Evolutionary conservation across 2,113 vertebrate species (phyloP).

Genomic region (Paraplagusia blochii): DNA sequence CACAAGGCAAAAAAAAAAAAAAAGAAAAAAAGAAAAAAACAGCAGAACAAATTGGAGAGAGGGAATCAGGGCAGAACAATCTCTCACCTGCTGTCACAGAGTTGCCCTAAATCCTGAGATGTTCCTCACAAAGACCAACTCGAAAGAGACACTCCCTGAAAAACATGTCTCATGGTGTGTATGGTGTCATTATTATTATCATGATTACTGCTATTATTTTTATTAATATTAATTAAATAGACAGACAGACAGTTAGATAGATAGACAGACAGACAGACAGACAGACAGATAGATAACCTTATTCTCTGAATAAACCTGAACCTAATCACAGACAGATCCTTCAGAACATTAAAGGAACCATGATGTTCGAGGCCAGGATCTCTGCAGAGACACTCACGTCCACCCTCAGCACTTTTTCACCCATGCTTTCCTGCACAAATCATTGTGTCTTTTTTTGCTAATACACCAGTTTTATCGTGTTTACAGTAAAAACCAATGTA

Average conservation of each 20-base stretch:
- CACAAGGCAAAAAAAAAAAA: too few relatives aligned
- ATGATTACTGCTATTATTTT: too few relatives aligned
- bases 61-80: slow-evolving; percentile 9
- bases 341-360: neutral
- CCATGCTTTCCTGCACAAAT: slow-evolving; percentile 39
- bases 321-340: too few relatives aligned
- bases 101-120: slow-evolving; percentile 15
- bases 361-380: slow-evolving; percentile 21
- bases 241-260: too few relatives aligned
- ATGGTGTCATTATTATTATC: too few relatives aligned
- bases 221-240: too few relatives aligned
- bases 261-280: too few relatives aligned
- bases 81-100: neutral
- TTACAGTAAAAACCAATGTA: slow-evolving; percentile 20
- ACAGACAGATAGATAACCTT: too few relatives aligned
- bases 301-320: too few relatives aligned
- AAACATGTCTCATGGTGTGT: too few relatives aligned
- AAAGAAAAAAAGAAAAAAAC: too few relatives aligned
- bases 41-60: slow-evolving; percentile 18
- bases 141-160: too few relatives aligned
- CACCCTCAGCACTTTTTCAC: slow-evolving; percentile 27
- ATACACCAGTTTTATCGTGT: slow-evolving; percentile 22
- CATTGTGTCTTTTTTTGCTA: slow-evolving; percentile 32
- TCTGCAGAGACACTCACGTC: slow-evolving; percentile 13
- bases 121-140: neutral